Evolutionary conservation across 2,113 vertebrate species (phyloP).

Genomic region (Oophaga pumilio): DNA sequence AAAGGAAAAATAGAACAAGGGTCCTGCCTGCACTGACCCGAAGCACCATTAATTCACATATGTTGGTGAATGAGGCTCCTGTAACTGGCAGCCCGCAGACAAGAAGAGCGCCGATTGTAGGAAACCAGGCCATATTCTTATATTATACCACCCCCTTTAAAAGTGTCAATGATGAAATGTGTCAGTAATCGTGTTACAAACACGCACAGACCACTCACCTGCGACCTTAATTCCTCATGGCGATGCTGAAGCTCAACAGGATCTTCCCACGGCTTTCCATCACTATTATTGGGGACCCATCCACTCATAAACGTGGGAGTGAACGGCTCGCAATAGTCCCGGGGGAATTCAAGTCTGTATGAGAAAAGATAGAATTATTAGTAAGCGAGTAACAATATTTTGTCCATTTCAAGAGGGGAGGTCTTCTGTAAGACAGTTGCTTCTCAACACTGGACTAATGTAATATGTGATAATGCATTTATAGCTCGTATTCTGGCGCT

Average conservation of each 20-base stretch:
- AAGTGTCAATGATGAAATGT: no score
- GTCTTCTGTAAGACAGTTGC: not conserved
- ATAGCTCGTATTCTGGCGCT: not conserved
- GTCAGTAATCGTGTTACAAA: no score
- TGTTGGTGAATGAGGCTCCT: not conserved
- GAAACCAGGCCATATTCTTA: no score
- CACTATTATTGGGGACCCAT: slow-evolving; percentile 77
- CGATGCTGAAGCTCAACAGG: slow-evolving; percentile 82
- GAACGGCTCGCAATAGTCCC: slow-evolving; percentile 73
- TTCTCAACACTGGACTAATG: not conserved
- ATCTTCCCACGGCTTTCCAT: slow-evolving; percentile 82
- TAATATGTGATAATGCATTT: not conserved
- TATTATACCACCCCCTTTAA: not conserved
- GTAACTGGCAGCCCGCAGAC: not conserved
- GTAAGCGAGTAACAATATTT: not conserved
- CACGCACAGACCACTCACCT: slow-evolving; percentile 62
- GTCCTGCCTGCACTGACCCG: not conserved
- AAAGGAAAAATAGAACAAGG: not conserved
- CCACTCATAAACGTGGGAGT: slow-evolving; percentile 75
- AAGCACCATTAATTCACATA: not conserved
- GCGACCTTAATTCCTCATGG: slow-evolving; percentile 72
- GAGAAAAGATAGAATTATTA: not conserved
- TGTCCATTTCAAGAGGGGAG: not conserved
- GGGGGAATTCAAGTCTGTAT: slow-evolving; percentile 74
- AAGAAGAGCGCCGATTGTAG: not conserved